A percentile compares a stretch with the other conserved stretches of the same genome.
Evolutionary conservation across 2,888 invertebrate genomes (phyloP).

Genomic region (Morpho achilles): DNA sequence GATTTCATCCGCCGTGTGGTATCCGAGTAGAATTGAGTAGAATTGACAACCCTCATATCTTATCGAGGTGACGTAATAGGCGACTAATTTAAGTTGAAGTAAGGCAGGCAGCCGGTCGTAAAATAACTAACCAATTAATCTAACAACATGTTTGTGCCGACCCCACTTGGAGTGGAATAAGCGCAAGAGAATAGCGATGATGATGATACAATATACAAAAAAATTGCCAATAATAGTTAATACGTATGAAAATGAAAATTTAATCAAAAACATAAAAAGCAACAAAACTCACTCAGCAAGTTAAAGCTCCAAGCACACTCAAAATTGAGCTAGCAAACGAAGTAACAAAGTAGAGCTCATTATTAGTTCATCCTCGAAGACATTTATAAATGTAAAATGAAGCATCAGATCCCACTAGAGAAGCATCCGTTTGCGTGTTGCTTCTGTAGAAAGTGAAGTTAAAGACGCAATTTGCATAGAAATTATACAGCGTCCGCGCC

Average conservation of each 20-base stretch:
- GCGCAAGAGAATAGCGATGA: no score
- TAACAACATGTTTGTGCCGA: no score
- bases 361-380: conserved; percentile 14
- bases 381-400: conserved; percentile 26
- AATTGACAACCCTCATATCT: no score
- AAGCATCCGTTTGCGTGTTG: conserved; percentile 34
- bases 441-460: conserved; percentile 63
- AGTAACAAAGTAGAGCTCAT: conserved; percentile 12
- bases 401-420: conserved; percentile 36
- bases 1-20: no score
- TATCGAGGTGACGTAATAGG: no score
- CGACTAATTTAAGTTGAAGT: no score
- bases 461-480: conserved; percentile 77
- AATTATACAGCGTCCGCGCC: conserved; percentile 68
- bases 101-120: no score
- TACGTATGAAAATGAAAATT: background rate
- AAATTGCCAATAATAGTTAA: no score
- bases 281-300: background rate
- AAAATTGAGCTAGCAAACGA: conserved; percentile 4
- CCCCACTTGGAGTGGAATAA: no score
- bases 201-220: no score
- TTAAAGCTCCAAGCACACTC: background rate
- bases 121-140: no score
- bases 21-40: no score
- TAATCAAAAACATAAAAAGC: background rate